Conservation (phyloP, 2,888 invertebrate species). For the Hanleya hanleyi region DNA sequence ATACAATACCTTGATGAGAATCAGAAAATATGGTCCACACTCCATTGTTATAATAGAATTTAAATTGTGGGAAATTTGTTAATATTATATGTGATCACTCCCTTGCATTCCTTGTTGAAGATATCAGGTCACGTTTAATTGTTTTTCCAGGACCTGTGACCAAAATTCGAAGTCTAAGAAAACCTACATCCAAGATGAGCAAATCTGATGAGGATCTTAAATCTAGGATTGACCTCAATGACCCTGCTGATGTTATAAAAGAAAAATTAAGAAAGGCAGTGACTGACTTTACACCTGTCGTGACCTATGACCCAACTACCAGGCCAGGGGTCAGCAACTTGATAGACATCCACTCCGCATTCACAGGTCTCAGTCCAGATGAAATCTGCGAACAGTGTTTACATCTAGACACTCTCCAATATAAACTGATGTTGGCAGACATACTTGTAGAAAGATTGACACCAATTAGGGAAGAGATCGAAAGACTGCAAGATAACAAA, state of each 20-base stretch:
- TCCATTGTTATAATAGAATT: not conserved
- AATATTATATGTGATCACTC: not conserved
- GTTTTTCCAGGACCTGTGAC: conserved; percentile 55
- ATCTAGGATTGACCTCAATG: conserved; percentile 86
- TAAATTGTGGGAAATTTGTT: not conserved
- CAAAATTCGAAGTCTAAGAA: conserved; percentile 85
- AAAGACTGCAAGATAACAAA: conserved; percentile 78
- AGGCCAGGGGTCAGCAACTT: conserved; percentile 94
- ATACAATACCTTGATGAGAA: not conserved
- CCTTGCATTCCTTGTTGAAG: no score
- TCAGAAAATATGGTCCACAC: not conserved
- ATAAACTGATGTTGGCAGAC: conserved; percentile 84
- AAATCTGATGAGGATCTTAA: conserved; percentile 90
- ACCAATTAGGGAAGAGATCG: conserved; percentile 81
- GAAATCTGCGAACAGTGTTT: conserved; percentile 81
- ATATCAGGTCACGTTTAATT: no score
- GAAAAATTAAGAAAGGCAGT: conserved; percentile 89
- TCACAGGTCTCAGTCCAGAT: conserved; percentile 80
- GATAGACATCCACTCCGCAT: conserved; percentile 85
- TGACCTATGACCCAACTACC: conserved; percentile 85
- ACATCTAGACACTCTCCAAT: conserved; percentile 84
- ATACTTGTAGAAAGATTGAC: conserved; percentile 81
- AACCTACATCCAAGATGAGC: conserved; percentile 96
- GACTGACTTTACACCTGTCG: conserved; percentile 88
- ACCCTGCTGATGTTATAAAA: conserved; percentile 81